A percentile compares a stretch with the other conserved stretches of the same genome.
phyloP scores from a whole-genome alignment of 2,888 invertebrate genomes.

The Trissonchulus sp. region DNA sequence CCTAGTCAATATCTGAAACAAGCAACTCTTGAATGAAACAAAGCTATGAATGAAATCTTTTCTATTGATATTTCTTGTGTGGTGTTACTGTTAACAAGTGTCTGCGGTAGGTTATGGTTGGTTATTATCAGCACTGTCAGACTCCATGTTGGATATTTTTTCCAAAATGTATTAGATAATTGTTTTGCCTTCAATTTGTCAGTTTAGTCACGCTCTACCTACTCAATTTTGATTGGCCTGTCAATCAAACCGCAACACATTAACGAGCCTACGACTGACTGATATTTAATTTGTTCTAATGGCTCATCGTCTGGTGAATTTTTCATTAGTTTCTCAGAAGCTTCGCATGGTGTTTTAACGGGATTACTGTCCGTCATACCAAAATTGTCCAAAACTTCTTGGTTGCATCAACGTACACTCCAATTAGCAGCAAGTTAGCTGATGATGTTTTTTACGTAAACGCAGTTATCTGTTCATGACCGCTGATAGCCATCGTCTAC shows the following conservation, averaged over 20 bases:
- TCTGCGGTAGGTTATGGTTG: not conserved
- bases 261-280: conserved; percentile 27
- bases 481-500: conserved; percentile 22
- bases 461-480: not conserved
- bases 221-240: conserved; percentile 21
- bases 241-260: conserved; percentile 23
- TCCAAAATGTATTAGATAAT: conserved; percentile 33
- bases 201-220: conserved; percentile 27
- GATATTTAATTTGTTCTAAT: conserved; percentile 19
- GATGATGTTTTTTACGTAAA: not conserved
- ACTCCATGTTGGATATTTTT: conserved; percentile 29
- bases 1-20: too few species aligned
- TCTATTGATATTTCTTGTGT: too few species aligned
- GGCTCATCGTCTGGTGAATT: not conserved
- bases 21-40: too few species aligned
- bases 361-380: conserved; percentile 27
- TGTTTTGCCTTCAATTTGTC: conserved; percentile 35
- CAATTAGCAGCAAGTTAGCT: not conserved
- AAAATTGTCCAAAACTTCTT: conserved; percentile 26
- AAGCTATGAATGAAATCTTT: too few species aligned
- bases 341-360: conserved; percentile 32
- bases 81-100: too few species aligned
- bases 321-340: not conserved
- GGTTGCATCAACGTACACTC: conserved; percentile 11
- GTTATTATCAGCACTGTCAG: too few species aligned